phyloP scores from a whole-genome alignment of 2,888 invertebrate species.

The Buathra laborator region DNA sequence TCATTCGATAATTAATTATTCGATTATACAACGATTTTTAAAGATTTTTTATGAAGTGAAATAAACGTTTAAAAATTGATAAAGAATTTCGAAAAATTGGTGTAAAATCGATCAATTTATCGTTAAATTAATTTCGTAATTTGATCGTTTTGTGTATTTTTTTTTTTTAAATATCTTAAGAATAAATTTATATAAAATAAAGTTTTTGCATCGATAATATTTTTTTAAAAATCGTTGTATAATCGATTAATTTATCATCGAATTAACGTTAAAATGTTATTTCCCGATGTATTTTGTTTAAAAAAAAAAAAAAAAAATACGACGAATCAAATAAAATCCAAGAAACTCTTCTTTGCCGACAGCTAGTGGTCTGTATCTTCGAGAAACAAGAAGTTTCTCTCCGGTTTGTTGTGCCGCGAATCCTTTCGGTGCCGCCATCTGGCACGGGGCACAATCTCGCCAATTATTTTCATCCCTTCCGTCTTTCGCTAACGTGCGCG shows the following conservation, averaged over 20 bases:
- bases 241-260: neutral
- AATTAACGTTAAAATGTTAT: conserved; percentile 38
- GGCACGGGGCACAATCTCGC: conserved; percentile 27
- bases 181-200: no score
- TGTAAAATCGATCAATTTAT: no score
- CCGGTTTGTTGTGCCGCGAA: conserved; percentile 20
- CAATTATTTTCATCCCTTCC: conserved; percentile 27
- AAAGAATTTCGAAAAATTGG: no score
- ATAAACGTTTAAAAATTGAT: no score
- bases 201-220: no score
- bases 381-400: conserved; percentile 40
- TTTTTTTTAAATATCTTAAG: no score
- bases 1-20: no score
- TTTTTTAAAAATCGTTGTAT: no score
- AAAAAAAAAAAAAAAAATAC: neutral
- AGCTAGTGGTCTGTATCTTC: conserved; percentile 50
- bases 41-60: no score
- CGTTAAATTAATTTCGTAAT: no score
- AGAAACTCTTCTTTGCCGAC: conserved; percentile 67
- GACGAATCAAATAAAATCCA: neutral
- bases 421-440: conserved; percentile 67
- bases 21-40: no score
- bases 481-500: neutral
- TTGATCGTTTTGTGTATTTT: no score
- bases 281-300: neutral